Base-by-base conservation (phyloP, 2,797 vertebrate species). In the Myotis daubentonii region DNA sequence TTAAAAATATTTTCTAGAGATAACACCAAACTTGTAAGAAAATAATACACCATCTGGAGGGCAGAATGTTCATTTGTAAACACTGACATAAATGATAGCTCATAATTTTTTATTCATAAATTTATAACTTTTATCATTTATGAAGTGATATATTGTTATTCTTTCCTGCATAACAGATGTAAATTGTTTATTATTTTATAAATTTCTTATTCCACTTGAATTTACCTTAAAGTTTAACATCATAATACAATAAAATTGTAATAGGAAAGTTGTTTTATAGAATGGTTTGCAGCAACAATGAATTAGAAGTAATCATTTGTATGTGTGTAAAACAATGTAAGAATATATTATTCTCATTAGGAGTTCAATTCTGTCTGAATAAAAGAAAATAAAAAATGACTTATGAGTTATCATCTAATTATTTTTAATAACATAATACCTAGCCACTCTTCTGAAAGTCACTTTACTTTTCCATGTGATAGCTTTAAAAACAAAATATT, bases 381-480 rank as follows among this genome's bases (percentile, higher is more conserved):
- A 60, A 89, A 90, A 81, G 13, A 80, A 84, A 57, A 51, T 33
- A 85, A 78, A 91, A 91, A 66, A 65, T 62, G 10, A 70, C 47
- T 71, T 90, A 44, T 6, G 33, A 36, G 30, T 85, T 62, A 68
- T 68, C 41, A 72, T 74, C 3, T 51, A 81, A 70, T 79, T 38
- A 82, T 41, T 85, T 38, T 87, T 86, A 80, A 49, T 51, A 81
- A 74, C 12, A 16, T 65, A 8, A 66, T 57, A 33, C 25, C 22
- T 47, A 79, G n/a, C 9, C 9, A 94, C 30, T 70, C 23, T 89
- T 87, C 74, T 79, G 28, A 68, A 65, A 44, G 13, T 49, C 28
- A 88, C 16, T 13, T 85, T 19, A 60, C 28, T 30, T 70, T 91
- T 68, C 30, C 4, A 33, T n/a, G 49, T 38, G 28, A 57, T 23